phyloP scores from a whole-genome alignment of 2,888 invertebrate species.

The Troides helena region DNA sequence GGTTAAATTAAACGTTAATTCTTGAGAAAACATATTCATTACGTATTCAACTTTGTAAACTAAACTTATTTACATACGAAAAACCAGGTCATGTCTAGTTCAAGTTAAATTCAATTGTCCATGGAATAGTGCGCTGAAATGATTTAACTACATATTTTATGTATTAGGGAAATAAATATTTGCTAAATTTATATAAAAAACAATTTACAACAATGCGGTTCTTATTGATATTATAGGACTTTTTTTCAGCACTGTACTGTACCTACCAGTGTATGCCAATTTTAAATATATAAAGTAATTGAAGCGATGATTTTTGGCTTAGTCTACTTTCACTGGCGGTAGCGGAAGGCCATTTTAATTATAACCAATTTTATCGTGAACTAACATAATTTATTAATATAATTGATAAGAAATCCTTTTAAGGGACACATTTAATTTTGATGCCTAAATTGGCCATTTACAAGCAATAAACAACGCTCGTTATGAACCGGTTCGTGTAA shows the following conservation, averaged over 20 bases:
- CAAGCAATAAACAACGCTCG: background rate
- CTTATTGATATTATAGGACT: too few species aligned
- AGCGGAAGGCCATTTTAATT: constrained; percentile 10
- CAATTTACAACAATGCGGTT: too few species aligned
- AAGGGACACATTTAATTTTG: background rate
- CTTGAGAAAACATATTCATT: background rate
- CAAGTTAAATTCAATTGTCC: background rate
- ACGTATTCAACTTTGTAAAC: background rate
- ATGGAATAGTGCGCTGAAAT: background rate
- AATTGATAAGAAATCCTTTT: background rate
- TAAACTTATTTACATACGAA: too few species aligned
- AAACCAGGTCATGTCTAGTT: too few species aligned
- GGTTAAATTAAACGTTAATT: background rate
- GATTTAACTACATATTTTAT: background rate
- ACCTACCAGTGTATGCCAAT: background rate
- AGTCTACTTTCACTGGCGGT: constrained; percentile 5
- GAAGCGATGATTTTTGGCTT: background rate
- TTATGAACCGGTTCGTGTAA: too few species aligned
- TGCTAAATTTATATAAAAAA: too few species aligned
- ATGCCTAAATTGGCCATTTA: background rate
- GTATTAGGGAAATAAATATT: background rate
- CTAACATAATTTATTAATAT: background rate
- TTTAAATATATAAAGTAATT: background rate
- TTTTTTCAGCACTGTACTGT: too few species aligned
- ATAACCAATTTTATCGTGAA: background rate